Conservation (phyloP, 2,888 invertebrate species). For the Anoplius nigerrimus region DNA sequence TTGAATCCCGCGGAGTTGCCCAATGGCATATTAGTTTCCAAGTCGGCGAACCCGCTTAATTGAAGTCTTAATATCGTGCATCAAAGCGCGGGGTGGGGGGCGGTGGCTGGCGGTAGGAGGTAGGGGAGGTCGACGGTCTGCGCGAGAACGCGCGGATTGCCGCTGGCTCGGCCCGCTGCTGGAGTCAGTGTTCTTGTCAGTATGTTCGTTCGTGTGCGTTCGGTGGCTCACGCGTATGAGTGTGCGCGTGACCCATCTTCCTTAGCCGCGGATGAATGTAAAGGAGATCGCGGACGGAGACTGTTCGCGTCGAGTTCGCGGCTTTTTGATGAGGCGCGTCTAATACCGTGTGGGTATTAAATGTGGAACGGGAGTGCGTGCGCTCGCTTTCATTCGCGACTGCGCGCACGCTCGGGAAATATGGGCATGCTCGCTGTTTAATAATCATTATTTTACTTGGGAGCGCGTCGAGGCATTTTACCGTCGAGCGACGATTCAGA, state of each 20-base stretch:
- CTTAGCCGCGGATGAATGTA: slow-evolving; percentile 22
- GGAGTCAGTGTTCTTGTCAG: no score
- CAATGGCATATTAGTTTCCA: slow-evolving; percentile 58
- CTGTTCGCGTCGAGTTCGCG: slow-evolving; percentile 18
- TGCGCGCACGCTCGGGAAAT: no score
- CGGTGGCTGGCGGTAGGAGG: slow-evolving; percentile 22
- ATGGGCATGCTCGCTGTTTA: neutral
- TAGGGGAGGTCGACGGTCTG: slow-evolving; percentile 23
- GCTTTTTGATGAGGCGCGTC: slow-evolving; percentile 36
- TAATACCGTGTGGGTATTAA: no score
- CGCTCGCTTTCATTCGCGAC: no score
- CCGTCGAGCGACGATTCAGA: neutral
- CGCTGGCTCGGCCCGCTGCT: no score
- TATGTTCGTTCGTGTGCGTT: no score
- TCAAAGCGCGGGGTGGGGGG: slow-evolving; percentile 49
- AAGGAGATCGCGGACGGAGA: slow-evolving; percentile 31
- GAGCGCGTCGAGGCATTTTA: neutral
- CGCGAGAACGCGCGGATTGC: no score
- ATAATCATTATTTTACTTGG: no score
- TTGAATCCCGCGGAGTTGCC: slow-evolving; percentile 46
- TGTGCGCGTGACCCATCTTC: no score
- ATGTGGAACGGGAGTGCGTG: neutral
- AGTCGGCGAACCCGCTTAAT: slow-evolving; percentile 51
- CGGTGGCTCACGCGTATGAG: no score
- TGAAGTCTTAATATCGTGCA: slow-evolving; percentile 54